phyloP scores from a whole-genome alignment of 2,888 invertebrate species.

The Nematopogon swammerdamellus region DNA sequence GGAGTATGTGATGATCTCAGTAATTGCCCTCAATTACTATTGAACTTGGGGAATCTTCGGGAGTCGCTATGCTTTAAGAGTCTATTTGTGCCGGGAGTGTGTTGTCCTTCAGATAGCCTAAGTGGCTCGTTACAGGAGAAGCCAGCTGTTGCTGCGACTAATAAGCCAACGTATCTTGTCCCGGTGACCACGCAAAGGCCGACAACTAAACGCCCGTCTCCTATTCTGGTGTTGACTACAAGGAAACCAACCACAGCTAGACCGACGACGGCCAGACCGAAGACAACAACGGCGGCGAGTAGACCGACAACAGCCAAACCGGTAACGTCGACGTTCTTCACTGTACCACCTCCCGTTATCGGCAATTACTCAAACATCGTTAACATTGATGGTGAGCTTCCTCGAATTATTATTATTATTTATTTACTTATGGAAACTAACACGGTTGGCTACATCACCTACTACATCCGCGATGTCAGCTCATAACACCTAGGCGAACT shows the following conservation, averaged over 20 bases:
- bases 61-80: constrained; percentile 90
- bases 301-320: constrained; percentile 24
- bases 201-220: constrained; percentile 17
- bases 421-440: too few relatives aligned
- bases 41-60: constrained; percentile 76
- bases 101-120: constrained; percentile 67
- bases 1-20: constrained; percentile 87
- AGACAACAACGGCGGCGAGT: constrained; percentile 22
- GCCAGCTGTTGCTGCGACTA: constrained; percentile 32
- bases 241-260: constrained; percentile 22
- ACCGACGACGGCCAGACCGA: constrained; percentile 31
- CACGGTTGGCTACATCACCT: too few relatives aligned
- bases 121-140: constrained; percentile 28
- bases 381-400: constrained; percentile 44
- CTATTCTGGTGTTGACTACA: constrained; percentile 17
- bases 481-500: too few relatives aligned
- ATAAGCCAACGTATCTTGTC: constrained; percentile 38
- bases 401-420: neutral
- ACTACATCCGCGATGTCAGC: too few relatives aligned
- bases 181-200: constrained; percentile 40
- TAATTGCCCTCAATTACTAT: constrained; percentile 79
- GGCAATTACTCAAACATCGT: constrained; percentile 51
- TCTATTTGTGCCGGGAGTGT: constrained; percentile 88
- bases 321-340: constrained; percentile 45
- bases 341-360: constrained; percentile 32